Percentiles rank a stretch among this genome's conserved stretches.
Evolutionary conservation across 1,140 invertebrate genomes (phyloP).

Genomic region (Aphelinus atriplicis): DNA sequence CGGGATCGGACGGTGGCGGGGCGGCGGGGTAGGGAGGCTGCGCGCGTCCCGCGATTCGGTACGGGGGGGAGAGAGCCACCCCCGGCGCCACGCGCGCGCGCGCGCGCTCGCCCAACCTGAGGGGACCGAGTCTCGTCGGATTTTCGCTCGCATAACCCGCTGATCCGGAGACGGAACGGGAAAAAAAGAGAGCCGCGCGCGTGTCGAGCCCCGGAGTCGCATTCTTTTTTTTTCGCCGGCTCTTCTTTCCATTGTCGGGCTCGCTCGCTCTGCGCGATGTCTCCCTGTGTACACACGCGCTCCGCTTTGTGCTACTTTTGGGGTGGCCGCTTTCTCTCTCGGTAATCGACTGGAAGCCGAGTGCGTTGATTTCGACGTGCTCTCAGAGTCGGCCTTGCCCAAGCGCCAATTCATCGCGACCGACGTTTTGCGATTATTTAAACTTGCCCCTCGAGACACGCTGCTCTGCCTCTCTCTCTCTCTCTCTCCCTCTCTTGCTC

Average conservation of each 20-base stretch:
- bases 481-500: not conserved
- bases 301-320: not conserved
- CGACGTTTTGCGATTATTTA: no score
- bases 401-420: no score
- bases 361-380: not conserved
- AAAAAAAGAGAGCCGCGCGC: conserved; percentile 9
- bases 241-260: no score
- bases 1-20: not conserved
- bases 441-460: no score
- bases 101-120: not conserved
- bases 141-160: conserved; percentile 18
- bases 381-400: no score
- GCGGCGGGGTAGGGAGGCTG: not conserved
- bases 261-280: no score
- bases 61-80: no score
- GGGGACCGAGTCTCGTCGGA: not conserved
- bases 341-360: conserved; percentile 18
- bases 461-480: not conserved
- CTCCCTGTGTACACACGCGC: not conserved
- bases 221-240: not conserved
- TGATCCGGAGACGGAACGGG: not conserved
- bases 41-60: not conserved
- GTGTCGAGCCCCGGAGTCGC: conserved; percentile 13
- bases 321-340: not conserved
- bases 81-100: not conserved